Evolutionary conservation across 1,140 invertebrate species (phyloP), one percentile per base, ranked within the genome.

Genomic region (Bacillus rossius): DNA sequence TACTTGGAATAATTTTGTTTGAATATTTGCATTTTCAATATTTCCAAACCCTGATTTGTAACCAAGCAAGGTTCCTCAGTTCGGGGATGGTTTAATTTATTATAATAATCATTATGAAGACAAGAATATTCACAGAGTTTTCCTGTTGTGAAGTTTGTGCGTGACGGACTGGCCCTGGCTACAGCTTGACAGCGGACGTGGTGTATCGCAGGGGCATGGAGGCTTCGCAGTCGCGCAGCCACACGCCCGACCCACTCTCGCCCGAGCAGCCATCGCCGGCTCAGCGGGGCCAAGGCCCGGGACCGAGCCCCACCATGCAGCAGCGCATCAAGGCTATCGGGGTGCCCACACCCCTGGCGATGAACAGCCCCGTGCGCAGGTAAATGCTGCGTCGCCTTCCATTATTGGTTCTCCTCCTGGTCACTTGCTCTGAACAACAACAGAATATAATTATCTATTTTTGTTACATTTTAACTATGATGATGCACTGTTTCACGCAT

Each of bases 281-380:
- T 54, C 79, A 81, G 52, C 73, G 83, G 65, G 69, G 67, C 50
- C 65, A 69, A 55, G 69, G 68, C 49, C 62, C 74, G 57, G 74
- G 73, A 34, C 85, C 86, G 3, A 89, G 86, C 67, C 91, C 91
- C 29, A 93, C 89, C 25, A 89, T 92, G 84, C 90, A 92, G 71
- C 91, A 92, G 72, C 80, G 91, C 66, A 92, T 93, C 64, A 92
- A 92, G 76, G 88, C 88, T 55, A 82, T 93, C 37, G 91, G 91
- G 42, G 90, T 93, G 61, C 88, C 91, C 13, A 94, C 91, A 61
- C 91, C 91, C 17, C 79, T 94, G 25, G 86, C 90, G 17, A 83
- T 92, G 79, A 89, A 84, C 74, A 91, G 86, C 79, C 89, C 87
- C 57, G 87, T 91, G 65, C 78, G 87, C 78, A 88, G 88, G 88